Evolutionary conservation across 2,888 invertebrate species (phyloP), one percentile per base, ranked within the genome.

Genomic region (Apamea crenata): DNA sequence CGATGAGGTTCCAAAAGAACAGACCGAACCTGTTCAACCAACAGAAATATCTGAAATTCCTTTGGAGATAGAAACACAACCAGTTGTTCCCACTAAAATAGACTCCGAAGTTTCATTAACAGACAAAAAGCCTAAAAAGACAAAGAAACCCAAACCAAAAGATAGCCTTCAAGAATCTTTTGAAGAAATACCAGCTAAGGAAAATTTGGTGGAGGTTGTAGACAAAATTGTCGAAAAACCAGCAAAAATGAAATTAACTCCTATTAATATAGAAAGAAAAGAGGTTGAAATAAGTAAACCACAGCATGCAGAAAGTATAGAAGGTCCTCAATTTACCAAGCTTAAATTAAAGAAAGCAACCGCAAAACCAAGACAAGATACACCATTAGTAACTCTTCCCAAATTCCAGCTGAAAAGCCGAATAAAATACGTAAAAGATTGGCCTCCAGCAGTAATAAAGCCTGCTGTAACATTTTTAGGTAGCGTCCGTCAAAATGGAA

Each of bases 361-460:
- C 3, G 90, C 95, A 0, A 96, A 97, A 84, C 95, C 97, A 14
- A 97, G 97, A 89, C 94, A 95, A 89, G 97, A 97, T 70, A 87
- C 92, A 16, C 87, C 94, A 21, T 86, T 93, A 56, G 91, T 95
- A 0, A 94, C 94, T 83, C 94, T 98, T 74, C 98, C 98, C 1
- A 98, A 98, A 92, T 97, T 98, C 84, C 97, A 98, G 90, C 94
- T 98, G 1, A 98, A 98, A 91, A 98, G 98, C 92, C 97, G 98
- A 86, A 98, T 98, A 16, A 97, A 95, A 72, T 97, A 97, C 88
- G 83, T 97, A 25, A 93, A 96, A 71, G 97, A 98, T 82, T 98
- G 97, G 96, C 97, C 98, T 25, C 97, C 98, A 7, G 94, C 97
- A 81, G 93, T 97, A 63, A 93, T 97, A 68, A 95, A 96, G 80